phyloP scores from a whole-genome alignment of 2,888 invertebrate species.

The Sthenelais limicola region DNA sequence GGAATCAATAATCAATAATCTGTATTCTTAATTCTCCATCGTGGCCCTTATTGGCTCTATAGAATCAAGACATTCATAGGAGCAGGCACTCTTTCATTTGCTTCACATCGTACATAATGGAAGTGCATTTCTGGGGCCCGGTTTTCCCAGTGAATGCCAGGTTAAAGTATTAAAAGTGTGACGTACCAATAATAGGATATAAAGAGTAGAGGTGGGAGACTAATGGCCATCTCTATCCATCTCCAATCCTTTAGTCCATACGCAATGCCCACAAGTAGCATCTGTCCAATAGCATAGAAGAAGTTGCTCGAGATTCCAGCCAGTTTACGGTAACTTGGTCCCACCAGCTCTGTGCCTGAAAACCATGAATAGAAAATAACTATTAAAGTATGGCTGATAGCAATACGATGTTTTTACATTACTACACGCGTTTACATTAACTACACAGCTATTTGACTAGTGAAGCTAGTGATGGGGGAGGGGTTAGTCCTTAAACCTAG shows the following conservation, averaged over 20 bases:
- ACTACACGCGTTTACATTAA: no score
- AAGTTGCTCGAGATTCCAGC: constrained; percentile 29
- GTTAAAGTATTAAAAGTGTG: background rate
- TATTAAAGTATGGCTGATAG: no score
- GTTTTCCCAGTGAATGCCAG: no score
- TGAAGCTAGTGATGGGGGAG: no score
- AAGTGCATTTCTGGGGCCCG: no score
- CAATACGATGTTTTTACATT: no score
- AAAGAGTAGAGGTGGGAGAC: constrained; percentile 19
- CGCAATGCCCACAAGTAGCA: constrained; percentile 21
- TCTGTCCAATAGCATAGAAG: constrained; percentile 37
- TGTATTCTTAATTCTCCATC: background rate
- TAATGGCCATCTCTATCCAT: constrained; percentile 38
- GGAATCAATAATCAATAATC: no score
- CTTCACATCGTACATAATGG: no score
- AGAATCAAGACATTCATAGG: background rate
- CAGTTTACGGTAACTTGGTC: constrained; percentile 32
- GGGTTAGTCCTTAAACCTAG: no score
- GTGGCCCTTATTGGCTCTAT: background rate
- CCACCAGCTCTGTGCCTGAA: constrained; percentile 31
- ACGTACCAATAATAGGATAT: constrained; percentile 38
- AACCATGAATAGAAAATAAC: no score
- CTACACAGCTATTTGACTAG: no score
- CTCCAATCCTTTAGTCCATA: constrained; percentile 32
- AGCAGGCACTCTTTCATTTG: no score